Conservation (phyloP, 2,797 vertebrate genomes). For the Brachyalestes nurse region DNA sequence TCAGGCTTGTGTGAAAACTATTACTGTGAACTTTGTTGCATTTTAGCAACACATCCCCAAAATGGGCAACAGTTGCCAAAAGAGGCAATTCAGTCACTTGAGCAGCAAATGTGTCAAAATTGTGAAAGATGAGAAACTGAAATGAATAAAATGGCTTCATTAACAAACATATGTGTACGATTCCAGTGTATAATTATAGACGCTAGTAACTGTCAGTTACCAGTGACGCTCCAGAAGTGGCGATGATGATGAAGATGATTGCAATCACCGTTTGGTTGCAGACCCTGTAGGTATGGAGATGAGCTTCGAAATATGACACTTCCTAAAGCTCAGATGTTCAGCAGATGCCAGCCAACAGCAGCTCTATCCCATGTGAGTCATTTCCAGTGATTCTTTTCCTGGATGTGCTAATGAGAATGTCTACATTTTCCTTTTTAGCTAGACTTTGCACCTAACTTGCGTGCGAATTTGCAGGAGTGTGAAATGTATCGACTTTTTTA, state of each 20-base stretch:
- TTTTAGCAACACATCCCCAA: too few relatives aligned
- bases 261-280: neutral
- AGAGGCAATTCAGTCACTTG: too few relatives aligned
- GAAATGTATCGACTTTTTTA: conserved; percentile 29
- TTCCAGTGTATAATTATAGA: neutral
- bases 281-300: neutral
- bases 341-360: neutral
- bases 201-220: neutral
- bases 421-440: conserved; percentile 13
- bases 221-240: neutral
- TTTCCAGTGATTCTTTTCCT: neutral
- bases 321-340: neutral
- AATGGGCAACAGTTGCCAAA: too few relatives aligned
- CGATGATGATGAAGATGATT: conserved; percentile 4
- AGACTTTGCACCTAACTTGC: conserved; percentile 22
- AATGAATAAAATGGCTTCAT: neutral
- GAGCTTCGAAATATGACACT: neutral
- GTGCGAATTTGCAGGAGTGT: conserved; percentile 1
- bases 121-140: too few relatives aligned
- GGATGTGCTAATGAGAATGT: conserved; percentile 33
- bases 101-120: too few relatives aligned
- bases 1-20: too few relatives aligned
- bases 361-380: neutral
- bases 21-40: too few relatives aligned
- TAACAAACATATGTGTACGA: neutral